These are phyloP conservation scores for Psococerastis gibbosa DNA, from an alignment of 2,888 invertebrate species.

Conservation along the genomic window DNA sequence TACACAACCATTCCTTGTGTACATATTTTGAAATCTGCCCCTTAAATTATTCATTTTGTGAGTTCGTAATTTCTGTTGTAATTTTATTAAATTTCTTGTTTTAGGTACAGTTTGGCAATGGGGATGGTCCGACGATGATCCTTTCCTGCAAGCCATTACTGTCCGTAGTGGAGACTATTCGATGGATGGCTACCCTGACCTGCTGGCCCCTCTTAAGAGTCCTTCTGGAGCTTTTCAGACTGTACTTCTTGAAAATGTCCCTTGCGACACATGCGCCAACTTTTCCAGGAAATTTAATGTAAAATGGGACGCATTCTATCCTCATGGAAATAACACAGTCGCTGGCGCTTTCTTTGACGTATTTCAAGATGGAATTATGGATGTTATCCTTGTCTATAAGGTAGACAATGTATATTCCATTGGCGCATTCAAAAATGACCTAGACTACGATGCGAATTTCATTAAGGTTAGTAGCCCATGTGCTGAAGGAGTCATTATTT, in stretches of 20 bases:
- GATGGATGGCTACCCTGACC: conserved; percentile 89
- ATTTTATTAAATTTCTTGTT: no score
- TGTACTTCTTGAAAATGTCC: conserved; percentile 61
- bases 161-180: conserved; percentile 82
- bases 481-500: no score
- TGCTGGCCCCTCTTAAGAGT: conserved; percentile 50
- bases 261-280: conserved; percentile 41
- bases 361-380: conserved; percentile 84
- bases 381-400: conserved; percentile 58
- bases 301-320: conserved; percentile 52
- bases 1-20: no score
- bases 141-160: conserved; percentile 57
- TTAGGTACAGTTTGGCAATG: no score
- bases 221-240: conserved; percentile 30
- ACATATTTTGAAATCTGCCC: no score
- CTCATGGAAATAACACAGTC: conserved; percentile 51
- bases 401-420: conserved; percentile 34
- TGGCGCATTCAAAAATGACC: conserved; percentile 65
- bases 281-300: conserved; percentile 58
- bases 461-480: conserved; percentile 52
- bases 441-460: conserved; percentile 89
- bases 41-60: no score
- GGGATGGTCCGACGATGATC: no score
- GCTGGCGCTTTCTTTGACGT: conserved; percentile 87
- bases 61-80: no score